phyloP scores from a whole-genome alignment of 2,888 invertebrate species.

The Chouioia cunea region DNA sequence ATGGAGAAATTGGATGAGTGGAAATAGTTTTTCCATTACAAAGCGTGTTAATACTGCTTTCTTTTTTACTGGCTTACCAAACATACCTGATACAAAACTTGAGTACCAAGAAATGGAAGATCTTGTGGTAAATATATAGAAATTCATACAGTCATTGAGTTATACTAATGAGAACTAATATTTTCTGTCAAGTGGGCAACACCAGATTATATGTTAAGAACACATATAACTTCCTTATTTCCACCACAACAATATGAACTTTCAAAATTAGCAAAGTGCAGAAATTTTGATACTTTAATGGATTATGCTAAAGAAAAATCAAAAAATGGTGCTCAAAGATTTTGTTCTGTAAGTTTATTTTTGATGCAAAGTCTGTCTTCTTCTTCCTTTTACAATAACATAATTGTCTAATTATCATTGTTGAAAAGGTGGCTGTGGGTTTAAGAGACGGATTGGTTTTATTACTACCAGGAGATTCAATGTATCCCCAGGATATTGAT shows the following conservation, averaged over 20 bases:
- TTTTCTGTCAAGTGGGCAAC: slow-evolving; percentile 74
- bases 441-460: slow-evolving; percentile 74
- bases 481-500: slow-evolving; percentile 57
- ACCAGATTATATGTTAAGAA: slow-evolving; percentile 70
- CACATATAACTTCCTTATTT: slow-evolving; percentile 70
- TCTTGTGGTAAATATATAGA: slow-evolving; percentile 67
- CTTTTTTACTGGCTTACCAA: slow-evolving; percentile 75
- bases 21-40: slow-evolving; percentile 63
- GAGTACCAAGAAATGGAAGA: slow-evolving; percentile 74
- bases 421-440: slow-evolving; percentile 68
- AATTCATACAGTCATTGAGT: background rate
- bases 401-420: background rate
- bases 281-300: slow-evolving; percentile 72
- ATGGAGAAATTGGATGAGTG: slow-evolving; percentile 89
- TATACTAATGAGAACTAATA: background rate
- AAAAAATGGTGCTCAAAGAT: slow-evolving; percentile 69
- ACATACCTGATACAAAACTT: slow-evolving; percentile 70
- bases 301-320: slow-evolving; percentile 74
- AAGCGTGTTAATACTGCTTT: slow-evolving; percentile 81
- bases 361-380: no score
- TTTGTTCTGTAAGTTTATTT: slow-evolving; percentile 54
- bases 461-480: slow-evolving; percentile 73
- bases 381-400: background rate
- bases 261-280: slow-evolving; percentile 73
- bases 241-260: slow-evolving; percentile 87